Percentiles rank a stretch among this genome's conserved stretches.
Evolutionary conservation across 2,113 vertebrate genomes (phyloP).

Genomic region (Onychostruthus taczanowskii): DNA sequence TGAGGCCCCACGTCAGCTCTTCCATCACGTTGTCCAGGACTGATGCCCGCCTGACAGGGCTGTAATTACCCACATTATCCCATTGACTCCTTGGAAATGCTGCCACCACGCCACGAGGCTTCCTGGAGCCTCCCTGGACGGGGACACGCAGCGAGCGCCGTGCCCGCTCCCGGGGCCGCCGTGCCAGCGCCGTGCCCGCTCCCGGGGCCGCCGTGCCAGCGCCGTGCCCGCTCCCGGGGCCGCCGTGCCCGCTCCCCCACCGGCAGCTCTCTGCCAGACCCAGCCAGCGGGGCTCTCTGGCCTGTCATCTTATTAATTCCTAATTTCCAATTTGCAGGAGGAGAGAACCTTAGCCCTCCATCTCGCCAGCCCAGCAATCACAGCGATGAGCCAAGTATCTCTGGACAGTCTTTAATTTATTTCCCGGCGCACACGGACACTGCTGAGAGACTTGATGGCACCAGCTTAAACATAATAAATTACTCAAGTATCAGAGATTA

Average conservation of each 20-base stretch:
- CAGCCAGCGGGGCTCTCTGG: conserved; percentile 20
- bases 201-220: neutral
- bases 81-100: rapidly evolving
- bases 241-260: neutral
- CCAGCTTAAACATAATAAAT: conserved; percentile 81
- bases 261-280: neutral
- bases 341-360: conserved; percentile 71
- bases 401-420: conserved; percentile 80
- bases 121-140: rapidly evolving
- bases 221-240: neutral
- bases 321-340: conserved; percentile 78
- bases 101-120: neutral
- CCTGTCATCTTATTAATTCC: conserved; percentile 73
- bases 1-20: neutral
- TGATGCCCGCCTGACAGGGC: neutral
- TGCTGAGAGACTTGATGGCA: conserved; percentile 76
- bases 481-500: conserved; percentile 78
- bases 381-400: conserved; percentile 74
- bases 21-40: neutral
- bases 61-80: neutral
- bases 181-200: rapidly evolving
- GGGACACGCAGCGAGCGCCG: rapidly evolving
- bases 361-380: conserved; percentile 74
- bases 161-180: neutral
- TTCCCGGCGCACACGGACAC: conserved; percentile 67